Evolutionary conservation across 53 echinoderm and acorn worm genomes (phyloP).

Genomic region (Echinarachnius parma): DNA sequence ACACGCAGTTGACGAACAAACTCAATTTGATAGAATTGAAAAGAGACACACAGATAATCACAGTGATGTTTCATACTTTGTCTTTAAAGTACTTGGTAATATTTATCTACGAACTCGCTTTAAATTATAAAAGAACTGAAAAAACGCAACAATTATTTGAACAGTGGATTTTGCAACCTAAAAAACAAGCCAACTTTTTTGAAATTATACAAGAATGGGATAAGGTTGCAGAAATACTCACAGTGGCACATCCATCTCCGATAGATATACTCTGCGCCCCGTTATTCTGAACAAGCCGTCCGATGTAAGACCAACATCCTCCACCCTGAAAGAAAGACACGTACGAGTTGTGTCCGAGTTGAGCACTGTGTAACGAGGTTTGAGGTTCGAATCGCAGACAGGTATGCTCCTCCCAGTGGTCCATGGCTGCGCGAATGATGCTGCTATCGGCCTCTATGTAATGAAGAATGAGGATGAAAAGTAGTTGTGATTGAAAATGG

Average conservation of each 20-base stretch:
- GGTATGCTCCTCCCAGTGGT: conserved; percentile 45
- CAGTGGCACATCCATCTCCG: conserved; percentile 39
- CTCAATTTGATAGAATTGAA: too few relatives aligned
- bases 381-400: conserved; percentile 50
- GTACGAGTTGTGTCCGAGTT: conserved; percentile 31
- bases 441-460: conserved; percentile 4
- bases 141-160: too few relatives aligned
- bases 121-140: too few relatives aligned
- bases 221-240: conserved; percentile 18
- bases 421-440: conserved; percentile 44
- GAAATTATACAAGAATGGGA: too few relatives aligned
- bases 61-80: too few relatives aligned
- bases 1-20: too few relatives aligned
- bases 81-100: too few relatives aligned
- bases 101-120: too few relatives aligned
- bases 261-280: conserved; percentile 49
- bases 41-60: too few relatives aligned
- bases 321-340: conserved; percentile 44
- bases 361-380: not conserved
- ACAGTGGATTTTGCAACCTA: not conserved
- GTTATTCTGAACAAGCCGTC: conserved; percentile 14
- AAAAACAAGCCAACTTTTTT: not conserved
- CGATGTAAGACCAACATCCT: conserved; percentile 59
- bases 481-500: not conserved
- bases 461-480: not conserved